Evolutionary conservation across 2,888 invertebrate genomes (phyloP).

Genomic region (Piscicola geometra): DNA sequence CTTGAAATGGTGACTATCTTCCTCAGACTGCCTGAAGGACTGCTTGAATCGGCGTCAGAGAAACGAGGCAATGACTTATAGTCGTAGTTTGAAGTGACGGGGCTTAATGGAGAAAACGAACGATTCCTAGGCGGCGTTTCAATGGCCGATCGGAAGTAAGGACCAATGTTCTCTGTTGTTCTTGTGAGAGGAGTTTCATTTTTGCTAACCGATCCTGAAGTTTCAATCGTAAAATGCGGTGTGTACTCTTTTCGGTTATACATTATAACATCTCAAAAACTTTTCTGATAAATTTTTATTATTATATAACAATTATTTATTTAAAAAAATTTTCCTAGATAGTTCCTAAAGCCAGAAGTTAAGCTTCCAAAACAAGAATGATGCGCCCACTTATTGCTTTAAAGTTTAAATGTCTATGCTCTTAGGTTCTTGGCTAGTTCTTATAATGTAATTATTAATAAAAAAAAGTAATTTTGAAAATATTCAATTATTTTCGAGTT

Average conservation of each 20-base stretch:
- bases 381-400: too few relatives aligned
- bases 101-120: background rate
- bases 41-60: background rate
- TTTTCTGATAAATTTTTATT: too few relatives aligned
- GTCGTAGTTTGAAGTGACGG: background rate
- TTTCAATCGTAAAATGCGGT: background rate
- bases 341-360: too few relatives aligned
- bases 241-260: slow-evolving; percentile 5
- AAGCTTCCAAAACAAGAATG: too few relatives aligned
- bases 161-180: background rate
- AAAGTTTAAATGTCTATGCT: too few relatives aligned
- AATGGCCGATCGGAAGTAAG: background rate
- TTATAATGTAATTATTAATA: too few relatives aligned
- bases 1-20: slow-evolving; percentile 8
- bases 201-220: background rate
- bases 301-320: too few relatives aligned
- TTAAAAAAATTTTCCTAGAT: too few relatives aligned
- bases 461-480: too few relatives aligned
- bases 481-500: too few relatives aligned
- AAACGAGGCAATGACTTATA: background rate
- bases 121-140: background rate
- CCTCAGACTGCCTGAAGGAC: background rate
- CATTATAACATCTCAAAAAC: background rate
- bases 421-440: too few relatives aligned
- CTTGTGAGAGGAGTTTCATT: background rate